Conservation (phyloP, 2,113 vertebrate genomes). For the Archocentrus centrarchus region DNA sequence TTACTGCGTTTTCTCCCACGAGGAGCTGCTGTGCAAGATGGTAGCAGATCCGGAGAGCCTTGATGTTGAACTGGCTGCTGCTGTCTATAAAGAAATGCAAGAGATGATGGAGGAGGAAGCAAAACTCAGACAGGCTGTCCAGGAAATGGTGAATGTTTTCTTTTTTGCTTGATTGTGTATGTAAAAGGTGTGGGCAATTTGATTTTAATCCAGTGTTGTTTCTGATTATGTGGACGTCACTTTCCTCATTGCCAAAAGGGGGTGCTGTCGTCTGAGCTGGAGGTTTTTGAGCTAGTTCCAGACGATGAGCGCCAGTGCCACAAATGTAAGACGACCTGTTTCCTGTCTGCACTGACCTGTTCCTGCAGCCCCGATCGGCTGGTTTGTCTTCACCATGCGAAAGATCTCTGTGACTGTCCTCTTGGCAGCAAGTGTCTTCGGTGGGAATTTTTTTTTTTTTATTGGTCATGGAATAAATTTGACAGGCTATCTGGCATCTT, state of each 20-base stretch:
- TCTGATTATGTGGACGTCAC: background rate
- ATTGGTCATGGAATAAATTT: background rate
- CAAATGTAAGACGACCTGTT: slow-evolving; percentile 96
- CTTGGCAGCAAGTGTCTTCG: slow-evolving; percentile 93
- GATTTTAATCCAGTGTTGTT: background rate
- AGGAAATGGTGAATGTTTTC: slow-evolving; percentile 85
- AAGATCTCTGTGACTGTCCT: slow-evolving; percentile 92
- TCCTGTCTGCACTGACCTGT: slow-evolving; percentile 97
- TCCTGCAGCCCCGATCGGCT: slow-evolving; percentile 91
- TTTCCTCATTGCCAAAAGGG: slow-evolving; percentile 81
- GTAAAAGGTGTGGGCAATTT: background rate
- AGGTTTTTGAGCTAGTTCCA: slow-evolving; percentile 96
- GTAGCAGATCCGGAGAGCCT: slow-evolving; percentile 94
- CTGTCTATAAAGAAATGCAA: slow-evolving; percentile 93
- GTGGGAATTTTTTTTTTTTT: slow-evolving; percentile 64
- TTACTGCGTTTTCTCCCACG: slow-evolving; percentile 97
- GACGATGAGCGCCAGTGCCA: slow-evolving; percentile 97
- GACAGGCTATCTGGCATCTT: background rate
- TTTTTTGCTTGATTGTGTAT: background rate
- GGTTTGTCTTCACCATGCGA: slow-evolving; percentile 91
- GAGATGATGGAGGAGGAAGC: slow-evolving; percentile 93
- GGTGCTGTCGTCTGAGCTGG: slow-evolving; percentile 92
- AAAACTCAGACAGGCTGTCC: slow-evolving; percentile 86
- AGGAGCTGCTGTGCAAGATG: slow-evolving; percentile 99
- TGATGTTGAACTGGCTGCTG: slow-evolving; percentile 95